Conservation (phyloP, 1,140 invertebrate genomes). For the Panulirus ornatus region DNA sequence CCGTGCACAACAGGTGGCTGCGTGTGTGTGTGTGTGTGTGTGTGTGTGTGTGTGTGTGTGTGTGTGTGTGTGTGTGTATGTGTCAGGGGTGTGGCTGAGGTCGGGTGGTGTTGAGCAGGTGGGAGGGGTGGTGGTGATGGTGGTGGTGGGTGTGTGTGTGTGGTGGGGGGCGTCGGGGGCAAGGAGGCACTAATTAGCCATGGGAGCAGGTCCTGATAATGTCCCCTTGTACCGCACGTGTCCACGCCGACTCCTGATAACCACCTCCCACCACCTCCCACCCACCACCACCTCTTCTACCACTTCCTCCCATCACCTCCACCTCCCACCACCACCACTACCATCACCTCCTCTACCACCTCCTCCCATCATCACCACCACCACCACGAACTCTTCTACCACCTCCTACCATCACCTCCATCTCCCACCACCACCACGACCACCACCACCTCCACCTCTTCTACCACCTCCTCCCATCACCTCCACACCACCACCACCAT, state of each 20-base stretch:
- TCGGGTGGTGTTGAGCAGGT: neutral
- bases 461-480: neutral
- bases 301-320: neutral
- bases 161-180: neutral
- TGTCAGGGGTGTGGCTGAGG: neutral
- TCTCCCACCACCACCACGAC: neutral
- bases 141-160: neutral
- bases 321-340: neutral
- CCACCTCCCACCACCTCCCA: neutral
- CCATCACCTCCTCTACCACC: neutral
- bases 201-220: no score
- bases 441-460: neutral
- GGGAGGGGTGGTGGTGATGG: neutral
- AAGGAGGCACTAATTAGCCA: neutral
- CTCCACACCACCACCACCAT: neutral
- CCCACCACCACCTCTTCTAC: neutral
- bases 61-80: neutral
- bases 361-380: slow-evolving; percentile 9
- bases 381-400: neutral
- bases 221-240: no score
- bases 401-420: neutral
- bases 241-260: neutral
- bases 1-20: no score
- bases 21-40: slow-evolving; percentile 30
- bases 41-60: slow-evolving; percentile 33